Evolutionary conservation across 2,797 vertebrate species (phyloP), one percentile per base, ranked within the genome.

Genomic region (Linurgus olivaceus): DNA sequence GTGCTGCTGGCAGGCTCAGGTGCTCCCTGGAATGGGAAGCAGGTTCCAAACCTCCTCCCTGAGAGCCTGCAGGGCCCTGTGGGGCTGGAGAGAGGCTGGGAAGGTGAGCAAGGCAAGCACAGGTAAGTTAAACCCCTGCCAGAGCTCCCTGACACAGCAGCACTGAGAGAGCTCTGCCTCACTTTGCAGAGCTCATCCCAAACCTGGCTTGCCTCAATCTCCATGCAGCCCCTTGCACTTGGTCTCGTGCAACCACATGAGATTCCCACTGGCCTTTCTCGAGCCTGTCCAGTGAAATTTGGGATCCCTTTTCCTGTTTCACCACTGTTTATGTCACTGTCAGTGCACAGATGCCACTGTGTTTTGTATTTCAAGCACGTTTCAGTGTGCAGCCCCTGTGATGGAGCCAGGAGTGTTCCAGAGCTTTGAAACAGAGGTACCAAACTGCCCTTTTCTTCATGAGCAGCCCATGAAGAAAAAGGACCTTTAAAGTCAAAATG

Each of bases 1-100:
- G 33, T 29, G 77, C 38, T 84, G 73, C 52, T 91, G 87, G 52
- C 21, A 13, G 70, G 11, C 5, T 10, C 47, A 33, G 66, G 28
- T 4, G 10, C 29, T 58, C 79, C 55, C 79, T 86, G 80, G n/a
- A 52, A 14, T 16, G 8, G 38, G 31, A 37, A 90, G 11, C 0
- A 3, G 18, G 8, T 17, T 59, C 67, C 52, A 18, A 82, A 18
- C 6, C 0, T 1, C 25, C 25, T 42, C 38, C 45, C 50, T 17
- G 78, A 2, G 28, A 57, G 50, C 50, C 59, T 8, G 18, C 1
- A 6, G 13, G 19, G 57, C 6, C 0, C 38, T 12, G 16, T 21
- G 67, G 47, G 57, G 18, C n/a, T 62, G 82, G 11, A 26, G 47
- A 20, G 72, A 61, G 25, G 37, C 42, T 26, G 68, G 70, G 18